A percentile compares a stretch with the other conserved stretches of the same genome.
Conservation (phyloP, 2,888 invertebrate species). For the Watsonalla cultraria region DNA sequence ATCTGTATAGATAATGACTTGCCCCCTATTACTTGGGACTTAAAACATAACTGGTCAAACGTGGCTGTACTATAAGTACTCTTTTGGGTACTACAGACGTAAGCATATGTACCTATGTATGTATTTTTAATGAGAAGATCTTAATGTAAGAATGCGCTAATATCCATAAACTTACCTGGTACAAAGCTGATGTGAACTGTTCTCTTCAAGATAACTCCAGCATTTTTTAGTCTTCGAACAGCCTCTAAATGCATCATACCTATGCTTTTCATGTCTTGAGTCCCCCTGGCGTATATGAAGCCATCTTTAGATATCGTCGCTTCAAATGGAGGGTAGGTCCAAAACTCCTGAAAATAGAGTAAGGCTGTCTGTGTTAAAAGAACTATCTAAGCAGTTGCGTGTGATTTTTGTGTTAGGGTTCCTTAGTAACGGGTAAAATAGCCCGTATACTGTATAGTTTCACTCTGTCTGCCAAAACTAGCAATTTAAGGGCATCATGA, state of each 20-base stretch:
- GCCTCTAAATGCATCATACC: slow-evolving; percentile 85
- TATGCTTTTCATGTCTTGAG: slow-evolving; percentile 91
- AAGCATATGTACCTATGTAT: too few relatives aligned
- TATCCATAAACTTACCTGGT: slow-evolving; percentile 83
- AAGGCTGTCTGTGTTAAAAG: neutral
- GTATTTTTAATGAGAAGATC: too few relatives aligned
- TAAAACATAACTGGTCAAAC: neutral
- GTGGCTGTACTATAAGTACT: too few relatives aligned
- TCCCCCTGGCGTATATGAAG: slow-evolving; percentile 89
- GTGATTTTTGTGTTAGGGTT: too few relatives aligned
- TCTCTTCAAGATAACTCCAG: slow-evolving; percentile 73
- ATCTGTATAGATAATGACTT: too few relatives aligned
- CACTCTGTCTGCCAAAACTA: too few relatives aligned
- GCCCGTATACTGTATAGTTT: too few relatives aligned
- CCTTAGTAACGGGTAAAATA: too few relatives aligned
- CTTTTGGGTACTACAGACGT: too few relatives aligned
- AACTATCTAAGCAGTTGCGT: neutral
- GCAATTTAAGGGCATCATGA: too few relatives aligned
- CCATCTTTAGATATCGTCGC: slow-evolving; percentile 89
- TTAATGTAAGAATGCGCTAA: too few relatives aligned
- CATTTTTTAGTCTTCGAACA: slow-evolving; percentile 74
- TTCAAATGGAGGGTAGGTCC: slow-evolving; percentile 92
- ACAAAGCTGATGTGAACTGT: slow-evolving; percentile 84
- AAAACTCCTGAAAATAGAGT: slow-evolving; percentile 83
- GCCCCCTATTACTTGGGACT: too few relatives aligned